A percentile compares a stretch with the other conserved stretches of the same genome.
Conservation (phyloP, 2,797 vertebrate species). For the Spinus pinus region DNA sequence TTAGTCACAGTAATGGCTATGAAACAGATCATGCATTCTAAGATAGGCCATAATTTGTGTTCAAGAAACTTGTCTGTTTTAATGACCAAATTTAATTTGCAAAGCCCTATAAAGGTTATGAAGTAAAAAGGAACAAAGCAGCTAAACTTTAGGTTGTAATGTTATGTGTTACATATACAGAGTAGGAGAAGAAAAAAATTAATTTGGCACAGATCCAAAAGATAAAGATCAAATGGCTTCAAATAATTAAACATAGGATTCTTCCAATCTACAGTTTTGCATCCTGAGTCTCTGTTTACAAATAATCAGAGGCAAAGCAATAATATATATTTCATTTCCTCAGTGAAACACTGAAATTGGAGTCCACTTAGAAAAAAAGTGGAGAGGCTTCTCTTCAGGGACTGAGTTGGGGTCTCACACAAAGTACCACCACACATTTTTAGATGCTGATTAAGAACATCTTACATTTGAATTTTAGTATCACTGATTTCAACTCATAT, state of each 20-base stretch:
- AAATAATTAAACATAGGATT: neutral
- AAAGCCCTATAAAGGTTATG: constrained; percentile 51
- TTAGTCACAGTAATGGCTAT: constrained; percentile 54
- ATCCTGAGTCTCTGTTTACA: neutral
- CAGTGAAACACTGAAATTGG: neutral
- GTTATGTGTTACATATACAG: neutral
- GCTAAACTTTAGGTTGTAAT: constrained; percentile 5
- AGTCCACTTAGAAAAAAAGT: neutral
- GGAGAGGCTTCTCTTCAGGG: neutral
- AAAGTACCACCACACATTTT: neutral
- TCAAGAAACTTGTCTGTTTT: constrained; percentile 66
- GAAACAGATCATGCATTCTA: constrained; percentile 65
- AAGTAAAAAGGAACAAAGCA: constrained; percentile 40
- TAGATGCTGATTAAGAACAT: neutral
- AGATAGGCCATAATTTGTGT: constrained; percentile 55
- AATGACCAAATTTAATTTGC: constrained; percentile 63
- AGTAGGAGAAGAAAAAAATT: neutral
- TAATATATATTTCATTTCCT: neutral
- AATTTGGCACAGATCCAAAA: neutral
- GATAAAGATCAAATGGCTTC: neutral
- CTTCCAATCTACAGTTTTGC: neutral
- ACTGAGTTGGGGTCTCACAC: neutral
- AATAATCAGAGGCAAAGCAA: neutral
- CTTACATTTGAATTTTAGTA: neutral
- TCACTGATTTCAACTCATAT: neutral